phyloP scores from a whole-genome alignment of 2,113 vertebrate genomes.

The Condylura cristata region DNA sequence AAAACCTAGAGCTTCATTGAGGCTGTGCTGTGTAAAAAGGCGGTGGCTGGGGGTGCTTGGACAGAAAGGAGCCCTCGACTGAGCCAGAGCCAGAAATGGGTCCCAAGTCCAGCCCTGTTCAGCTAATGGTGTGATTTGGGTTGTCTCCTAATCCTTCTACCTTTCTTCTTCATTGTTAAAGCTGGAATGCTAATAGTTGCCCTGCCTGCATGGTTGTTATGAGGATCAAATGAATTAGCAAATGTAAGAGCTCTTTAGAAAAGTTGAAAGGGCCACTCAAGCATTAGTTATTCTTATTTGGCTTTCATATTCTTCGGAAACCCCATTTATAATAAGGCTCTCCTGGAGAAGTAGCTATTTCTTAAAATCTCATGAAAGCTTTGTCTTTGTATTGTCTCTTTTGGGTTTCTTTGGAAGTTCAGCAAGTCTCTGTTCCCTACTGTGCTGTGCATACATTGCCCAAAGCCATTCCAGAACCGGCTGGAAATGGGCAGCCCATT shows the following conservation, averaged over 20 bases:
- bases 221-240: constrained; percentile 77
- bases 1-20: neutral
- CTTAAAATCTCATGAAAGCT: constrained; percentile 73
- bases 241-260: constrained; percentile 66
- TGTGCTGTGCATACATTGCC: constrained; percentile 58
- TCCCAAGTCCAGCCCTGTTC: neutral
- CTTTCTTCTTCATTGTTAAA: constrained; percentile 64
- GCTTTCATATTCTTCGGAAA: constrained; percentile 70
- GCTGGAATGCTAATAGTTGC: constrained; percentile 63
- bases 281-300: constrained; percentile 62
- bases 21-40: neutral
- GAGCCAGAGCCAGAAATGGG: neutral
- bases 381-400: constrained; percentile 66
- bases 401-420: constrained; percentile 61
- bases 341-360: constrained; percentile 65
- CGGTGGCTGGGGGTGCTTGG: neutral
- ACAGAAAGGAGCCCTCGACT: neutral
- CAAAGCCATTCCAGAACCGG: constrained; percentile 13
- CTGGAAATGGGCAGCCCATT: neutral
- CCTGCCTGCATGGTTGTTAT: constrained; percentile 64
- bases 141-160: constrained; percentile 56
- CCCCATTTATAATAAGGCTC: constrained; percentile 64
- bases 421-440: constrained; percentile 56
- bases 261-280: constrained; percentile 74
- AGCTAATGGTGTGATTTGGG: constrained; percentile 25